phyloP scores from a whole-genome alignment of 2,113 vertebrate species.

The Myxocyprinus asiaticus region DNA sequence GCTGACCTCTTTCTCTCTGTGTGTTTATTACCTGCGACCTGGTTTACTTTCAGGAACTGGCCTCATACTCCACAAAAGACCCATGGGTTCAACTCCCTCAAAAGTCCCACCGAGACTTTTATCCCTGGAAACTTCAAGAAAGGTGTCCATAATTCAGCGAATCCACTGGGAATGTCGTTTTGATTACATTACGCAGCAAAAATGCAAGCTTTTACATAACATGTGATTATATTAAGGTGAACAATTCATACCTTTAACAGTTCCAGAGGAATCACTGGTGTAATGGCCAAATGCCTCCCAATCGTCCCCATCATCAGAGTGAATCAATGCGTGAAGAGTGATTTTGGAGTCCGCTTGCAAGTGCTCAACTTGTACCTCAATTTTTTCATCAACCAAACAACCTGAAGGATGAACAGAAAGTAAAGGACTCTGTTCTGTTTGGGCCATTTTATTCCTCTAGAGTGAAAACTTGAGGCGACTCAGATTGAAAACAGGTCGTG shows the following conservation, averaged over 20 bases:
- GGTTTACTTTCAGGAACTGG: constrained; percentile 70
- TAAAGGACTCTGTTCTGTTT: constrained; percentile 35
- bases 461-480: not conserved
- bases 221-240: not conserved
- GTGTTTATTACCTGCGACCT: constrained; percentile 65
- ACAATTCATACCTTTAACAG: constrained; percentile 55
- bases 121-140: constrained; percentile 63
- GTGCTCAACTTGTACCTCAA: constrained; percentile 58
- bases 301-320: constrained; percentile 62
- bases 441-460: constrained; percentile 23
- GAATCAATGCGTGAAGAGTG: constrained; percentile 61
- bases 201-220: not conserved
- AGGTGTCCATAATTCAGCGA: not conserved
- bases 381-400: constrained; percentile 67
- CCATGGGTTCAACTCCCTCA: constrained; percentile 71
- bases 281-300: constrained; percentile 73
- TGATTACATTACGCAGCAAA: not conserved
- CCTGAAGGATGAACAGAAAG: constrained; percentile 64
- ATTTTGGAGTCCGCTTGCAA: constrained; percentile 51
- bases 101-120: constrained; percentile 72
- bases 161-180: not conserved
- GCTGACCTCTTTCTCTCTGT: no score
- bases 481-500: not conserved
- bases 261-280: constrained; percentile 51
- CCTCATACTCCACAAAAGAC: constrained; percentile 75